A percentile compares a stretch with the other conserved stretches of the same genome.
Conservation (phyloP, 2,888 invertebrate genomes). For the Anoplius nigerrimus region DNA sequence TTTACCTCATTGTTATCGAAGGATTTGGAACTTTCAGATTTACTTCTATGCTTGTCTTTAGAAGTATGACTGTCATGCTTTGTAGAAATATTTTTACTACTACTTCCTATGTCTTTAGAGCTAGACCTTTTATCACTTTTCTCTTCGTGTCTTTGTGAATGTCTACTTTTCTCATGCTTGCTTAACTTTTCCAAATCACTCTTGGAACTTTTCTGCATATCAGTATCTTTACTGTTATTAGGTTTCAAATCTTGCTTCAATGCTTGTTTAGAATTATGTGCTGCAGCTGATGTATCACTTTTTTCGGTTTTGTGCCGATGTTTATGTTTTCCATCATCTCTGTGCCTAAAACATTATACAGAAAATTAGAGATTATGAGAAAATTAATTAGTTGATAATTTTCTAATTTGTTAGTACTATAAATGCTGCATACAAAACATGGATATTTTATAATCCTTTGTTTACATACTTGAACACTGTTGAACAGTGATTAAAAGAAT, state of each 20-base stretch:
- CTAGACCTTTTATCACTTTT: conserved; percentile 51
- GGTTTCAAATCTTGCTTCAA: conserved; percentile 42
- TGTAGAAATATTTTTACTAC: conserved; percentile 27
- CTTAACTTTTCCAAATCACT: conserved; percentile 48
- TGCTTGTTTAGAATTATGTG: conserved; percentile 45
- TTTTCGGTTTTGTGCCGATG: conserved; percentile 46
- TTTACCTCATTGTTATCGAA: conserved; percentile 33
- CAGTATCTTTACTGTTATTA: conserved; percentile 34
- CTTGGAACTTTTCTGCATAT: conserved; percentile 33
- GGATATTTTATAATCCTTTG: no score
- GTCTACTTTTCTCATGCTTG: conserved; percentile 48
- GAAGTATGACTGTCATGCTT: conserved; percentile 48
- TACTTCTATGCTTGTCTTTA: conserved; percentile 38
- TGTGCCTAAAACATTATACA: conserved; percentile 43
- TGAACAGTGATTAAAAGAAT: no score
- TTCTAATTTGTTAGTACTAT: no score
- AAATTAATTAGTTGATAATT: no score
- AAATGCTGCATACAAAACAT: no score
- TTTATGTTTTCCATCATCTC: conserved; percentile 49
- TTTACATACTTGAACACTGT: no score
- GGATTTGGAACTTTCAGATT: conserved; percentile 39
- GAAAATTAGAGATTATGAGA: not conserved
- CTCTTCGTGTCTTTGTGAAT: conserved; percentile 46
- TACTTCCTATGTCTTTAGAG: conserved; percentile 35
- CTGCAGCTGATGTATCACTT: conserved; percentile 44